Evolutionary conservation across 2,888 invertebrate genomes (phyloP).

Genomic region (Eilema griseolum): DNA sequence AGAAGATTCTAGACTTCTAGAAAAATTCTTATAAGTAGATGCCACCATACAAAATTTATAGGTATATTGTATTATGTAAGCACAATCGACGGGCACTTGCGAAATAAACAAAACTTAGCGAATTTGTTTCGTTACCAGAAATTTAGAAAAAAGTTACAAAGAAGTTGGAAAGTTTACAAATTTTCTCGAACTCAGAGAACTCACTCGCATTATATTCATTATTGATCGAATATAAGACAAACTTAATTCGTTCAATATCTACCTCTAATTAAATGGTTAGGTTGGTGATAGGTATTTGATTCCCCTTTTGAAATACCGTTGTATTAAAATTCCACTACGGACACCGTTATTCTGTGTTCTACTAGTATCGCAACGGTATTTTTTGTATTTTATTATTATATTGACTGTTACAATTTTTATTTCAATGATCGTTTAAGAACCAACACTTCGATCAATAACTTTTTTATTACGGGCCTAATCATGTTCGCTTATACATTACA

Average conservation of each 20-base stretch:
- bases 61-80: no score
- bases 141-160: not conserved
- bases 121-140: not conserved
- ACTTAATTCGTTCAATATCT: not conserved
- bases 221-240: no score
- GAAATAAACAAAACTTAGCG: not conserved
- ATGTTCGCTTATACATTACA: not conserved
- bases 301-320: conserved; percentile 4
- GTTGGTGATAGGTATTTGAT: not conserved
- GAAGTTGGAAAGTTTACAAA: not conserved
- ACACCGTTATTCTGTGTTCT: conserved; percentile 5
- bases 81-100: no score
- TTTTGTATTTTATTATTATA: conserved; percentile 1
- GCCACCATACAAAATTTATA: no score
- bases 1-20: no score
- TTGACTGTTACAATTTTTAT: conserved; percentile 2
- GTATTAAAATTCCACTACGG: not conserved
- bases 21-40: no score
- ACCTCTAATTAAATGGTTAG: not conserved
- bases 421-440: not conserved
- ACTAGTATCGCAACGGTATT: conserved; percentile 17
- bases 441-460: not conserved
- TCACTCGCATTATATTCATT: no score
- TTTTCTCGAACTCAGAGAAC: not conserved
- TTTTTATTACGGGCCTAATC: not conserved